A percentile compares a stretch with the other conserved stretches of the same genome.
These are phyloP conservation scores for Cheilosia variabilis DNA, from an alignment of 2,888 invertebrate genomes.

Conservation along the genomic window DNA sequence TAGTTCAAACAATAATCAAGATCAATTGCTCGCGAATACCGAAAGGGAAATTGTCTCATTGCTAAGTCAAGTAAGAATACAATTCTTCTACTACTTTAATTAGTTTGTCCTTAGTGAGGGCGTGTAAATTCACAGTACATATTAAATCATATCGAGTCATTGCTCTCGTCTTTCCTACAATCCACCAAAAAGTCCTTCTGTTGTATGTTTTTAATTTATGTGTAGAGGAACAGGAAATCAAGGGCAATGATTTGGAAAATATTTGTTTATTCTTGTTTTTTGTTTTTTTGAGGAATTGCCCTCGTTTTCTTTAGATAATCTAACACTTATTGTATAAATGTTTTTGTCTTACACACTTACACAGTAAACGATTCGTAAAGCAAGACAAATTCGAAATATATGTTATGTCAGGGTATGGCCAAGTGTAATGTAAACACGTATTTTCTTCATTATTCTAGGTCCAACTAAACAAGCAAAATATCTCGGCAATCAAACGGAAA, in stretches of 20 bases:
- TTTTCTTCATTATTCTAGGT: constrained; percentile 87
- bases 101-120: constrained; percentile 63
- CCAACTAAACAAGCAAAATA: constrained; percentile 96
- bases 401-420: background rate
- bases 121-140: constrained; percentile 51
- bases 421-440: constrained; percentile 8
- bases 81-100: constrained; percentile 58
- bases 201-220: constrained; percentile 17
- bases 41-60: constrained; percentile 97
- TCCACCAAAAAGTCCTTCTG: constrained; percentile 39
- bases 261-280: background rate
- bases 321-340: constrained; percentile 26
- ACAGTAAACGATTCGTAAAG: background rate
- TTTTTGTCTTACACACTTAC: constrained; percentile 21
- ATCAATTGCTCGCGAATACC: constrained; percentile 94
- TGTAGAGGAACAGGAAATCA: constrained; percentile 35
- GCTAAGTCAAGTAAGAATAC: constrained; percentile 95
- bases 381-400: background rate
- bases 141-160: constrained; percentile 58
- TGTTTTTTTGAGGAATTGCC: constrained; percentile 28
- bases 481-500: constrained; percentile 93
- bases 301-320: constrained; percentile 42
- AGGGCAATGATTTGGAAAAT: constrained; percentile 62
- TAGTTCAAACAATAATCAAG: constrained; percentile 83
- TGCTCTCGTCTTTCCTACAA: constrained; percentile 57